phyloP scores from a whole-genome alignment of 2,888 invertebrate species.

The Sarcophaga rosellei region DNA sequence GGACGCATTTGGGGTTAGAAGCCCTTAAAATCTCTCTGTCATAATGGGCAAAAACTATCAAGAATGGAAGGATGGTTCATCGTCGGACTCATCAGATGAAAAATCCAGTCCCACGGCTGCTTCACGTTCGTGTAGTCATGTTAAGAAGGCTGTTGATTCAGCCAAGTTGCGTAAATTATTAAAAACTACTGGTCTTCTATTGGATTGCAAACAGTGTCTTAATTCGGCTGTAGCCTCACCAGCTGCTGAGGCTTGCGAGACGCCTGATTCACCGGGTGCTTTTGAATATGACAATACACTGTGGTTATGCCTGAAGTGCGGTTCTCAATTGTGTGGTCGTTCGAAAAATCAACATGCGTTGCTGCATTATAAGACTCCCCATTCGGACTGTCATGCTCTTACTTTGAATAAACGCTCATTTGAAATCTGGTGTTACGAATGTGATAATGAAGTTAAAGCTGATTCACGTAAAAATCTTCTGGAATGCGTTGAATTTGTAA shows the following conservation, averaged over 20 bases:
- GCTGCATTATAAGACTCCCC: constrained; percentile 88
- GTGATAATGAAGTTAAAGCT: constrained; percentile 86
- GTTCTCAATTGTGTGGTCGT: constrained; percentile 88
- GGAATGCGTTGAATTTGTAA: constrained; percentile 89
- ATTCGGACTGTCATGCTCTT: constrained; percentile 89
- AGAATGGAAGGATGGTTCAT: constrained; percentile 85
- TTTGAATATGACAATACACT: constrained; percentile 83
- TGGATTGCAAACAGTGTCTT: constrained; percentile 84
- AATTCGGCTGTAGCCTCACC: constrained; percentile 81
- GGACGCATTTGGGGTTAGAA: constrained; percentile 20
- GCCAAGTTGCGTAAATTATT: constrained; percentile 84
- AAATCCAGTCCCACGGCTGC: constrained; percentile 79
- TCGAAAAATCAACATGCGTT: constrained; percentile 87
- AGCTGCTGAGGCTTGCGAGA: constrained; percentile 77
- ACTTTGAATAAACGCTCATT: constrained; percentile 87
- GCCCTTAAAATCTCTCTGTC: background rate
- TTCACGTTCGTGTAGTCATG: constrained; percentile 85
- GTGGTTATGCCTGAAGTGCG: constrained; percentile 93
- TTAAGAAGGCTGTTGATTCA: constrained; percentile 86
- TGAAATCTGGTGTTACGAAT: constrained; percentile 90
- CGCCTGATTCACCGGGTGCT: constrained; percentile 67
- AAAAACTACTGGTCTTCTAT: constrained; percentile 82
- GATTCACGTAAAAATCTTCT: constrained; percentile 85
- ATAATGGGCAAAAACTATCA: constrained; percentile 85
- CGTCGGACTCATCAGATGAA: constrained; percentile 89